phyloP scores from a whole-genome alignment of 2,113 vertebrate species.

The Trichechus manatus region DNA sequence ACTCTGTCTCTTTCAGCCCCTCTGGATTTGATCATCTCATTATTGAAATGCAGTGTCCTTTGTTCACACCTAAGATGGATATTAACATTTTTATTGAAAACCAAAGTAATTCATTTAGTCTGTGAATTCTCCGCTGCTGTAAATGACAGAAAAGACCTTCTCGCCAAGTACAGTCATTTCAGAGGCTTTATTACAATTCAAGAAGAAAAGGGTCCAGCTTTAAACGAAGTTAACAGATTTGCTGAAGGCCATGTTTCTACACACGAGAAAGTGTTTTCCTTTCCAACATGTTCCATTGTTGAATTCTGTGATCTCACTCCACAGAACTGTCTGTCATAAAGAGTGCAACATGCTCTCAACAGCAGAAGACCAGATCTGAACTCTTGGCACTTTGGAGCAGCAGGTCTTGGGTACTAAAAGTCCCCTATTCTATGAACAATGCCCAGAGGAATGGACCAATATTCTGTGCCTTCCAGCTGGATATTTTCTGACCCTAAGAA shows the following conservation, averaged over 20 bases:
- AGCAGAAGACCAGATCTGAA: background rate
- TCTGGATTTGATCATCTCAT: conserved; percentile 52
- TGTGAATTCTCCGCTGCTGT: conserved; percentile 44
- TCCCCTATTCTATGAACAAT: background rate
- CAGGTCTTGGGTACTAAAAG: background rate
- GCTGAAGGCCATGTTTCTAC: conserved; percentile 71
- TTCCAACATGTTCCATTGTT: conserved; percentile 10
- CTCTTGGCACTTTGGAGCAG: background rate
- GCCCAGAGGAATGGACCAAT: background rate
- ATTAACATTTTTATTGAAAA: conserved; percentile 83
- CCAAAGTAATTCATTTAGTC: conserved; percentile 71
- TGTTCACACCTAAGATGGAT: conserved; percentile 70
- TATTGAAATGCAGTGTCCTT: conserved; percentile 65
- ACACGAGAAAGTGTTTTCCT: conserved; percentile 51
- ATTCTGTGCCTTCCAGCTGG: background rate
- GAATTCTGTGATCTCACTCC: conserved; percentile 53
- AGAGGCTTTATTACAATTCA: conserved; percentile 70
- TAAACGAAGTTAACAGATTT: conserved; percentile 75
- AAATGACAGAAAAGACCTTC: conserved; percentile 66
- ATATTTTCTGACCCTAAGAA: conserved; percentile 6
- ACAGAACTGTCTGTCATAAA: background rate
- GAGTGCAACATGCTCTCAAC: background rate
- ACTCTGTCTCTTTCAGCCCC: background rate
- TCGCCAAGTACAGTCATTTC: conserved; percentile 15
- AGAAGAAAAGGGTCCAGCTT: conserved; percentile 62